These are phyloP conservation scores for Decapterus maruadsi DNA, from an alignment of 2,797 vertebrate species.

Conservation along the genomic window DNA sequence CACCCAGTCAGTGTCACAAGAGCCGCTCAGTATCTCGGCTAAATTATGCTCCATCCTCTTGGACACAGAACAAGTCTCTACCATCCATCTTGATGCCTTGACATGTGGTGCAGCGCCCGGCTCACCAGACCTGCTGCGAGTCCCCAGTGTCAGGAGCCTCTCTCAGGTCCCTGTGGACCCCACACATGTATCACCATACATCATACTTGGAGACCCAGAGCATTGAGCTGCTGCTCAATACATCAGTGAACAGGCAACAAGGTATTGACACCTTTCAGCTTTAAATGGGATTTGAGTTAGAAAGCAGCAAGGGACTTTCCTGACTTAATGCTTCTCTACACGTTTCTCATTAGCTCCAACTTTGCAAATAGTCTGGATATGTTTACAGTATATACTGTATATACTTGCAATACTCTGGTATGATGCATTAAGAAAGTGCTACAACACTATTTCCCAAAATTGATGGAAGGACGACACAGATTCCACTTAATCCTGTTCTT, in stretches of 20 bases:
- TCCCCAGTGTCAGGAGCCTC: conserved; percentile 46
- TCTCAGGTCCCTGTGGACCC: conserved; percentile 47
- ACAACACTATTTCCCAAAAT: not conserved
- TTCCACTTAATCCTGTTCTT: no score
- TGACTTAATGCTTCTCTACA: conserved; percentile 35
- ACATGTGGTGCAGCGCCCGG: conserved; percentile 35
- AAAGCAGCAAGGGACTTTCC: conserved; percentile 31
- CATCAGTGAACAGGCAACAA: conserved; percentile 40
- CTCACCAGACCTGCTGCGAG: conserved; percentile 12
- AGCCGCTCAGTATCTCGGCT: conserved; percentile 69
- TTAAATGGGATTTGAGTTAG: conserved; percentile 50
- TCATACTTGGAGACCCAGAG: conserved; percentile 51
- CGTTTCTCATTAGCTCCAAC: not conserved
- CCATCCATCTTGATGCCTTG: conserved; percentile 70
- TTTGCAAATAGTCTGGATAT: conserved; percentile 1
- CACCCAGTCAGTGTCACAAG: conserved; percentile 52
- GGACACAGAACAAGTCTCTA: conserved; percentile 43
- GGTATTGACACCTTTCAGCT: conserved; percentile 61
- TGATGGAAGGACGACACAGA: no score
- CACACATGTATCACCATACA: conserved; percentile 43
- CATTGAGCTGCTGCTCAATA: conserved; percentile 69
- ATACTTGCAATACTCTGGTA: not conserved
- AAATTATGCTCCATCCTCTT: conserved; percentile 61
- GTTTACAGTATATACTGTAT: not conserved
- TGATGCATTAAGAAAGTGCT: not conserved